A percentile compares a stretch with the other conserved stretches of the same genome.
These are phyloP conservation scores for Eretmochelys imbricata DNA, from an alignment of 2,113 vertebrate species.

Conservation along the genomic window DNA sequence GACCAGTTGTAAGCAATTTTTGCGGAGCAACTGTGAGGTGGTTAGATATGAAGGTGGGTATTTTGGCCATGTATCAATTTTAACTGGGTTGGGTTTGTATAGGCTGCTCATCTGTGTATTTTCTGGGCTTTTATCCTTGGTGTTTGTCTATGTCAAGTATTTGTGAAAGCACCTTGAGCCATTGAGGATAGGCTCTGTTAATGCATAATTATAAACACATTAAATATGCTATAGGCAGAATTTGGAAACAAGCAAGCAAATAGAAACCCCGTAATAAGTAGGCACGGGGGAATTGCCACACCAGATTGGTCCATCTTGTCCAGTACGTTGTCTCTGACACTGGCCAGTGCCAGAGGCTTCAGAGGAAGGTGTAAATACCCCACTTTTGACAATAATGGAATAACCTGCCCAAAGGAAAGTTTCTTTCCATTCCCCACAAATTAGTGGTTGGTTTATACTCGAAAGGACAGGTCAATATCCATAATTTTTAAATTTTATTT, in stretches of 20 bases:
- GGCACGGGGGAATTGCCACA: rapidly evolving
- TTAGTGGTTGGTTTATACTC: not conserved
- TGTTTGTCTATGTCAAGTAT: not conserved
- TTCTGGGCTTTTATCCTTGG: not conserved
- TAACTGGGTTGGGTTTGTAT: rapidly evolving
- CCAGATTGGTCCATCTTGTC: not conserved
- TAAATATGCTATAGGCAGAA: not conserved
- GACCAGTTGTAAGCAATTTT: not conserved
- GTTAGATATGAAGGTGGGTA: not conserved
- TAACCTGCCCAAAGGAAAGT: not conserved
- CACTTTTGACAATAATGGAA: not conserved
- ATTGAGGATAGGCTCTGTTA: not conserved
- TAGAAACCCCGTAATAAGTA: not conserved
- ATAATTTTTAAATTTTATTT: not conserved
- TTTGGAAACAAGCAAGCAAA: constrained; percentile 1
- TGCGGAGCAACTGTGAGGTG: not conserved
- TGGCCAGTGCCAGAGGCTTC: not conserved
- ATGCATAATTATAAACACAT: not conserved
- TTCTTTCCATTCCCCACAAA: not conserved
- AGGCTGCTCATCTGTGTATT: not conserved
- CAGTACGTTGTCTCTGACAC: not conserved
- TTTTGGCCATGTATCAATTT: not conserved
- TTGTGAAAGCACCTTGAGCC: not conserved
- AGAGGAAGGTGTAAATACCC: not conserved
- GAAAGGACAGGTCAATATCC: not conserved